These are phyloP conservation scores for Vespertilio murinus DNA, from an alignment of 2,797 vertebrate genomes.

Conservation along the genomic window DNA sequence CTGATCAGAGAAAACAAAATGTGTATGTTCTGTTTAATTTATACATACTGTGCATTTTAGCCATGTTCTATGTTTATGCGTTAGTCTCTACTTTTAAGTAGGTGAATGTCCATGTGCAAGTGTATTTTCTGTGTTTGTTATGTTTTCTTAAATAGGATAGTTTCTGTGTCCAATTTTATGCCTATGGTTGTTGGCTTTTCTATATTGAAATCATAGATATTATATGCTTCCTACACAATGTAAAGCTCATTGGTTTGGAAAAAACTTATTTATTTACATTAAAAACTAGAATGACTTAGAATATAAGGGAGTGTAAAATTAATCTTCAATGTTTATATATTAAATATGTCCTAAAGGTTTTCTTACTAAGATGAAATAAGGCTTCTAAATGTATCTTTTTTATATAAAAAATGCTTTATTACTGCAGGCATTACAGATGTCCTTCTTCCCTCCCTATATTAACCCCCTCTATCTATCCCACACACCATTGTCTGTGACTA, in stretches of 20 bases:
- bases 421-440: too few relatives aligned
- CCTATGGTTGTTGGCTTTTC: not conserved
- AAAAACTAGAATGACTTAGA: not conserved
- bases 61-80: not conserved
- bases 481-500: too few relatives aligned
- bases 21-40: not conserved
- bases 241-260: not conserved
- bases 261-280: not conserved
- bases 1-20: not conserved
- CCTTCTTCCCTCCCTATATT: too few relatives aligned
- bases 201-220: not conserved
- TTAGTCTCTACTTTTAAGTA: not conserved
- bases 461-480: too few relatives aligned
- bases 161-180: not conserved
- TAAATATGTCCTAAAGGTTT: not conserved
- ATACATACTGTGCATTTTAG: not conserved
- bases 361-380: constrained; percentile 19
- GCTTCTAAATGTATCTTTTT: not conserved
- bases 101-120: not conserved
- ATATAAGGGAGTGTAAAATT: not conserved
- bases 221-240: not conserved
- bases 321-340: not conserved
- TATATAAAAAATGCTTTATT: too few relatives aligned
- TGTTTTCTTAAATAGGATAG: not conserved
- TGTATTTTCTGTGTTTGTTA: not conserved